These are phyloP conservation scores for Porites lutea DNA, from an alignment of 64 coral and sea anemone species.

Conservation along the genomic window DNA sequence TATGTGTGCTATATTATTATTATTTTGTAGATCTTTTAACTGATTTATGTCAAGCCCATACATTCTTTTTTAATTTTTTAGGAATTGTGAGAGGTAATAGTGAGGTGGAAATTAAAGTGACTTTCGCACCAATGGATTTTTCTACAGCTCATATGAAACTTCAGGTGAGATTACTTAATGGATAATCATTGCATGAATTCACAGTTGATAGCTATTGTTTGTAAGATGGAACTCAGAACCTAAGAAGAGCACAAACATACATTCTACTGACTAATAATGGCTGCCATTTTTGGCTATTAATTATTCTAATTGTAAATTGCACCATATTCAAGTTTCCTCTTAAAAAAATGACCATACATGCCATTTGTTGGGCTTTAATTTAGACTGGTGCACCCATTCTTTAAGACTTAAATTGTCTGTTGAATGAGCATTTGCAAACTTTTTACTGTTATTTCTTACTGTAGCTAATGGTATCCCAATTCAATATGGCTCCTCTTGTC, in stretches of 20 bases:
- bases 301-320: no score
- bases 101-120: slow-evolving; percentile 76
- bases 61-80: slow-evolving; percentile 5
- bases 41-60: neutral
- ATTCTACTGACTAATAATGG: no score
- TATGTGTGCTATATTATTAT: no score
- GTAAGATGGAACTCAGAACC: neutral
- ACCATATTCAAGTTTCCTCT: no score
- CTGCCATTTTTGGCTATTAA: no score
- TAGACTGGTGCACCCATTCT: no score
- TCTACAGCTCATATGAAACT: slow-evolving; percentile 93
- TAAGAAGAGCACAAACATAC: neutral
- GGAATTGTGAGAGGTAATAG: slow-evolving; percentile 86
- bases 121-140: slow-evolving; percentile 91
- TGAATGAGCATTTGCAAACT: no score
- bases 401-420: no score
- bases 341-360: no score
- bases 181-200: neutral
- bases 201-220: neutral
- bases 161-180: slow-evolving; percentile 54
- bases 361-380: no score
- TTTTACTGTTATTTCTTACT: neutral
- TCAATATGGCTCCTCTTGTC: slow-evolving; percentile 83
- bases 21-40: no score
- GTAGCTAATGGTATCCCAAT: slow-evolving; percentile 92